Conservation (phyloP, 2,888 invertebrate genomes). For the Callyntrura sp. region DNA sequence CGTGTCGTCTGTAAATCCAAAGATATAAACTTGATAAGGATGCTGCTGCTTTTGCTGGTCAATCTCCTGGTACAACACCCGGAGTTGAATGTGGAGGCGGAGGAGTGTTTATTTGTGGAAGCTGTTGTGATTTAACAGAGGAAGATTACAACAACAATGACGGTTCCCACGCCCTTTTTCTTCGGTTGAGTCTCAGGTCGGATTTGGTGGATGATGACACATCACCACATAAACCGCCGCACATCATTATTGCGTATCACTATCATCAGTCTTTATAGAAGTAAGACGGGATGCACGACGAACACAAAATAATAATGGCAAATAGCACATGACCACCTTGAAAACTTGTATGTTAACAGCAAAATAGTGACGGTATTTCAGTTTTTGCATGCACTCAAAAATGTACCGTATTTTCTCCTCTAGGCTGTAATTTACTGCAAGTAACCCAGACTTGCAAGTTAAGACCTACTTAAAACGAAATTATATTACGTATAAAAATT, state of each 20-base stretch:
- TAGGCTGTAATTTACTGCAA: too few species aligned
- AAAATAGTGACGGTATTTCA: background rate
- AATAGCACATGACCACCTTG: background rate
- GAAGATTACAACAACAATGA: background rate
- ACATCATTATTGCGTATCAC: constrained; percentile 23
- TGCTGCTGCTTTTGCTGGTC: constrained; percentile 13
- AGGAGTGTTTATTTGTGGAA: background rate
- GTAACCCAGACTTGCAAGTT: background rate
- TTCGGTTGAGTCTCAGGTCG: constrained; percentile 10
- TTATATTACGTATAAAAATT: too few species aligned
- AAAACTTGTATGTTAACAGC: background rate
- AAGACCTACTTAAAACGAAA: too few species aligned
- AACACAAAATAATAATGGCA: background rate
- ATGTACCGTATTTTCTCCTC: too few species aligned
- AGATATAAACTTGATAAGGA: constrained; percentile 50
- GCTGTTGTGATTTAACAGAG: background rate
- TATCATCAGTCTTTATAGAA: background rate
- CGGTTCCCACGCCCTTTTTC: constrained; percentile 39
- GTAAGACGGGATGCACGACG: background rate
- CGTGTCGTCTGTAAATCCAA: constrained; percentile 60
- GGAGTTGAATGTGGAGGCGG: background rate
- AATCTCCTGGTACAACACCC: constrained; percentile 9
- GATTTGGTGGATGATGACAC: constrained; percentile 38
- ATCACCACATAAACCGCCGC: constrained; percentile 49
- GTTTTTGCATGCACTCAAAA: background rate